These are phyloP conservation scores for Apodemia mormo DNA, from an alignment of 2,888 invertebrate genomes.

Conservation along the genomic window DNA sequence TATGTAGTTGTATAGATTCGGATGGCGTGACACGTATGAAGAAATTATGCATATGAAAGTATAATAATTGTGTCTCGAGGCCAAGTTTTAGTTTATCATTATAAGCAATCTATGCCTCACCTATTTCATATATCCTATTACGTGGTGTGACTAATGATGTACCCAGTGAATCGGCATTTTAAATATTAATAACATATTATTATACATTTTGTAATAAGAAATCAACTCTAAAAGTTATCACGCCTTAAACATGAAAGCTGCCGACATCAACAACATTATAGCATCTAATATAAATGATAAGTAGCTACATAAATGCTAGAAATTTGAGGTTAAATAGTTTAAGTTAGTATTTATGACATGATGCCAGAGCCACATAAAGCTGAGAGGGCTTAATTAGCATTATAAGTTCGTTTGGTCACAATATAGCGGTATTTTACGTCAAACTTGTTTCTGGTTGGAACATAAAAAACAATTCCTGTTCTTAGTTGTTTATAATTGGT, in stretches of 20 bases:
- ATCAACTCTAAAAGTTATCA: not conserved
- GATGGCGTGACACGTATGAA: not conserved
- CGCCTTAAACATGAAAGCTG: not conserved
- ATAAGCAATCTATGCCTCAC: conserved; percentile 6
- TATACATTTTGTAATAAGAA: conserved; percentile 5
- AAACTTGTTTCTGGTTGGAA: conserved; percentile 21
- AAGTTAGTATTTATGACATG: conserved; percentile 28
- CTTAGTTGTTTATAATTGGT: not conserved
- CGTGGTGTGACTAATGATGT: conserved; percentile 12
- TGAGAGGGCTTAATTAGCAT: conserved; percentile 62
- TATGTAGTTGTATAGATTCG: not conserved
- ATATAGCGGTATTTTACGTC: conserved; percentile 39
- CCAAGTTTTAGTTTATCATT: conserved; percentile 17
- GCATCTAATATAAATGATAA: conserved; percentile 12
- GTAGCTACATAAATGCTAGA: conserved; percentile 10
- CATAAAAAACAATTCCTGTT: not conserved
- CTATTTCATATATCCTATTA: conserved; percentile 7
- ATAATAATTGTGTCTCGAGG: conserved; percentile 14
- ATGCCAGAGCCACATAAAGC: conserved; percentile 48
- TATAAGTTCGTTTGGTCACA: conserved; percentile 64
- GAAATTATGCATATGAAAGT: conserved; percentile 17
- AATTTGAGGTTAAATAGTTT: conserved; percentile 8
- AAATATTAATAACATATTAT: conserved; percentile 13
- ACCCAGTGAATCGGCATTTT: conserved; percentile 1
- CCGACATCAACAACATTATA: conserved; percentile 1